These are phyloP conservation scores for Psilanteris sp. DNA, from an alignment of 1,140 invertebrate genomes.

Conservation along the genomic window DNA sequence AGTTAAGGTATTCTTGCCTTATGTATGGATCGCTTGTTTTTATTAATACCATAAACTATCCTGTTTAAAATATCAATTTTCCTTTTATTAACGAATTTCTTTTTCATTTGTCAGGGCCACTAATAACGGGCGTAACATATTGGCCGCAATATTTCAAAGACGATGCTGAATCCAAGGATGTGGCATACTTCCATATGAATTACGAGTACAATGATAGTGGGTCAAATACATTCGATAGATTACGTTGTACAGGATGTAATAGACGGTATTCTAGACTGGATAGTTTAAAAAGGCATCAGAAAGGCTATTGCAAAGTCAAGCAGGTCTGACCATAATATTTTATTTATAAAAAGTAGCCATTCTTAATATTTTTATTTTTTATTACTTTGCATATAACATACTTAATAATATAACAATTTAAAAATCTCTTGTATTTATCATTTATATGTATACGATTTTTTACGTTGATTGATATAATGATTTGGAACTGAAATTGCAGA, in stretches of 20 bases:
- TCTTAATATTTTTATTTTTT: too few species aligned
- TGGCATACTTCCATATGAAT: slow-evolving; percentile 15
- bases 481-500: too few species aligned
- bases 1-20: too few species aligned
- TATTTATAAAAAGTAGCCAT: not conserved
- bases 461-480: too few species aligned
- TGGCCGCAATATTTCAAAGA: slow-evolving; percentile 54
- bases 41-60: too few species aligned
- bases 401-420: too few species aligned
- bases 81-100: slow-evolving; percentile 8
- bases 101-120: slow-evolving; percentile 14
- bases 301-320: slow-evolving; percentile 57
- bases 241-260: slow-evolving; percentile 52
- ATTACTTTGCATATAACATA: too few species aligned
- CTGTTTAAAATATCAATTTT: not conserved
- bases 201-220: slow-evolving; percentile 17
- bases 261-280: slow-evolving; percentile 51
- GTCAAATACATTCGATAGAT: slow-evolving; percentile 18
- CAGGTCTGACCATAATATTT: slow-evolving; percentile 23
- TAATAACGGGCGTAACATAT: slow-evolving; percentile 25
- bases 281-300: slow-evolving; percentile 60
- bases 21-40: too few species aligned
- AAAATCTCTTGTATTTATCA: too few species aligned
- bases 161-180: slow-evolving; percentile 5
- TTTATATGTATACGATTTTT: too few species aligned